These are phyloP conservation scores for Camponotus floridanus DNA, from an alignment of 1,140 invertebrate genomes.

Conservation along the genomic window DNA sequence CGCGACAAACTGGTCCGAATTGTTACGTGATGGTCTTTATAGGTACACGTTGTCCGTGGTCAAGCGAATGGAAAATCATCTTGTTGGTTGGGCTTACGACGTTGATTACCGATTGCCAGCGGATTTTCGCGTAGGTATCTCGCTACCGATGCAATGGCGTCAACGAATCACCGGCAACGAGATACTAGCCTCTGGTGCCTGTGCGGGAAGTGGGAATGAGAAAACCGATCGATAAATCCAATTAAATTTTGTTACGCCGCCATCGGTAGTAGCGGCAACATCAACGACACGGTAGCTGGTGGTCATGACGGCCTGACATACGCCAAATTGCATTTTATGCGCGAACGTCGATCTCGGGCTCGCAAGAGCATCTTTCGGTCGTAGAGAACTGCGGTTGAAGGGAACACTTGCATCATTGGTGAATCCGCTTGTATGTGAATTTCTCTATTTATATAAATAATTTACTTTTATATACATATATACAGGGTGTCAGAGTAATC, in stretches of 20 bases:
- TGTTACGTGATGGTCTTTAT: constrained; percentile 24
- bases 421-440: neutral
- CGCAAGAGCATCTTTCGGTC: constrained; percentile 52
- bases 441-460: neutral
- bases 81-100: constrained; percentile 60
- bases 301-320: constrained; percentile 68
- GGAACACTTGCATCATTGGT: neutral
- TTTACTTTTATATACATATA: neutral
- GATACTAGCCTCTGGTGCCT: constrained; percentile 9
- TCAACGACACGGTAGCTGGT: constrained; percentile 31
- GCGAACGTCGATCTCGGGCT: constrained; percentile 50
- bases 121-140: constrained; percentile 63
- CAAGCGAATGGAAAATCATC: constrained; percentile 44
- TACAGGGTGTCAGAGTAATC: too few species aligned
- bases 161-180: neutral
- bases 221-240: constrained; percentile 84
- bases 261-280: constrained; percentile 61
- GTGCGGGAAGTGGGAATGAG: constrained; percentile 81
- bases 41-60: neutral
- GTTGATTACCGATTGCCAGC: constrained; percentile 60
- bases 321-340: constrained; percentile 79
- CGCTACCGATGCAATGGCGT: constrained; percentile 13
- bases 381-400: neutral
- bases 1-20: neutral
- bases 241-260: constrained; percentile 83